Evolutionary conservation across 2,113 vertebrate genomes (phyloP), one percentile per base, ranked within the genome.

Genomic region (Rana temporaria): DNA sequence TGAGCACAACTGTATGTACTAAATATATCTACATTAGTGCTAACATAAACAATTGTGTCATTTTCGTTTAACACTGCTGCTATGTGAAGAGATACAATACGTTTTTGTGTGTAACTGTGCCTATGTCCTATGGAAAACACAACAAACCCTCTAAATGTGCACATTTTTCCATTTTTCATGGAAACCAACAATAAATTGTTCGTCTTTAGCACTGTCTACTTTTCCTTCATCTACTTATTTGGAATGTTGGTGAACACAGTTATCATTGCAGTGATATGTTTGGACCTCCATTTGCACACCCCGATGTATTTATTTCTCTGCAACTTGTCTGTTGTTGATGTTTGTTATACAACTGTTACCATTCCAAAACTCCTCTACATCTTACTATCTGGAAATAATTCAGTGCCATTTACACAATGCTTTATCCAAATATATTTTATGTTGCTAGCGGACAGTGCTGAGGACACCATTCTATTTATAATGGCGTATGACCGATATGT

Each of bases 401-500:
- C 9, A 8, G 1, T 73, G 2, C 3, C 55, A 0, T 73, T 7
- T 19, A 20, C 26, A 0, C 53, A 73, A n/a, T 73, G 71, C 26
- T 34, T 73, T 17, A 73, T 30, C 1, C 71, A 73, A 24, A 73
- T 73, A 26, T 73, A 59, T 3, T 73, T 73, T 20, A 57, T 59
- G 18, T 57, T 14, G 2, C 0, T 34, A 55, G 55, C 55, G 1
- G 18, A 1, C 7, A 59, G 17, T 3, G 12, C 26, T 1, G 71
- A 73, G 12, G 52, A 9, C 6, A 56, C 34, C 3, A 1, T 73
- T 5, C 14, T 73, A 0, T 15, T 32, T 12, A 26, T 17, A 6
- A 73, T 73, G 71, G 71, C 8, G 14, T 69, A 69, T 69, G 67
- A 69, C 34, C 34, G 67, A 52, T 69, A 69, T 6, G 19, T 52